These are phyloP conservation scores for Thymallus thymallus DNA, from an alignment of 2,113 vertebrate genomes.

Conservation along the genomic window DNA sequence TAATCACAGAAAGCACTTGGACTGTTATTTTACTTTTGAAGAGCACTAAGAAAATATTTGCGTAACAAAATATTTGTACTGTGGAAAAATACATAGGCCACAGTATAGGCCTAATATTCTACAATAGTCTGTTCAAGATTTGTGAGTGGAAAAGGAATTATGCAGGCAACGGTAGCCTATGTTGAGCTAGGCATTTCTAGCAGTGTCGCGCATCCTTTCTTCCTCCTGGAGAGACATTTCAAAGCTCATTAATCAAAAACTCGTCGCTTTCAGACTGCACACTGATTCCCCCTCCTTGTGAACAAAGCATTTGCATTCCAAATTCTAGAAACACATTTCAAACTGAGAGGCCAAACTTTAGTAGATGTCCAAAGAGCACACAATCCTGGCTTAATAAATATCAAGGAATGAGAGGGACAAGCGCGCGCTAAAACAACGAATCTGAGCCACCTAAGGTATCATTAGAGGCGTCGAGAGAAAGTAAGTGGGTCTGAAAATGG, in stretches of 20 bases:
- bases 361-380: constrained; percentile 34
- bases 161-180: constrained; percentile 22
- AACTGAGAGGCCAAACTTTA: constrained; percentile 70
- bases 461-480: constrained; percentile 24
- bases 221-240: constrained; percentile 86
- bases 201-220: constrained; percentile 75
- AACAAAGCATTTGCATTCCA: constrained; percentile 82
- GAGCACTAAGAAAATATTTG: not conserved
- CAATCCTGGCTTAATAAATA: constrained; percentile 50
- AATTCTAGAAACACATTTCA: constrained; percentile 80
- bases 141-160: constrained; percentile 47
- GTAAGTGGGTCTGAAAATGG: not conserved
- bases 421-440: constrained; percentile 44
- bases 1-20: no score
- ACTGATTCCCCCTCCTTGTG: constrained; percentile 81
- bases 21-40: not conserved
- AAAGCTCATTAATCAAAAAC: constrained; percentile 92
- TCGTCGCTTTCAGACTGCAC: constrained; percentile 80
- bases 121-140: no score
- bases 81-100: no score
- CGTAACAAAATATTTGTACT: not conserved
- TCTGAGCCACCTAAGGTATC: constrained; percentile 12
- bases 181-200: constrained; percentile 51
- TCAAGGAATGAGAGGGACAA: constrained; percentile 51
- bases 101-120: no score